Conservation (phyloP, 2,888 invertebrate genomes). For the Dilophus febrilis region DNA sequence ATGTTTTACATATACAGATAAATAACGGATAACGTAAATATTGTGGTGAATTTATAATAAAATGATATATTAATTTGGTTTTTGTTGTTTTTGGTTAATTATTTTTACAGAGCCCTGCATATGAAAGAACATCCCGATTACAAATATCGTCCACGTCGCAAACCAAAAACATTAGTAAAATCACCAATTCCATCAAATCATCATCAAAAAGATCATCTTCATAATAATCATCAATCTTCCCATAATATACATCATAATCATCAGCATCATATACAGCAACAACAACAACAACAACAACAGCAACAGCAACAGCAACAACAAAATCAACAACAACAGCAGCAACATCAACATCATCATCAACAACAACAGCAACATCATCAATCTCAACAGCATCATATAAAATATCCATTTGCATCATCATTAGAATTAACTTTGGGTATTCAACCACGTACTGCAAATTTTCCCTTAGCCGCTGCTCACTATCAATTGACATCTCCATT, state of each 20-base stretch:
- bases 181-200: slow-evolving; percentile 22
- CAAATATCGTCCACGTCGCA: slow-evolving; percentile 74
- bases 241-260: slow-evolving; percentile 71
- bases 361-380: slow-evolving; percentile 9
- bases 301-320: slow-evolving; percentile 4
- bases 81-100: too few species aligned
- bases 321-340: slow-evolving; percentile 5
- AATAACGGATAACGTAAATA: too few species aligned
- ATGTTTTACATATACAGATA: too few species aligned
- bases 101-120: slow-evolving; percentile 78
- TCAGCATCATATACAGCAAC: slow-evolving; percentile 33
- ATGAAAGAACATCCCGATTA: slow-evolving; percentile 91
- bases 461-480: slow-evolving; percentile 20
- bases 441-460: slow-evolving; percentile 19
- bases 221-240: slow-evolving; percentile 13
- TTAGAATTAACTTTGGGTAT: slow-evolving; percentile 24
- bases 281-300: slow-evolving; percentile 11
- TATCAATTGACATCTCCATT: slow-evolving; percentile 15
- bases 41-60: too few species aligned
- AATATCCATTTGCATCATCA: slow-evolving; percentile 26
- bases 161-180: slow-evolving; percentile 70
- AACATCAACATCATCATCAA: slow-evolving; percentile 5
- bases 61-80: too few species aligned
- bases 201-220: slow-evolving; percentile 9
- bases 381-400: slow-evolving; percentile 14